These are phyloP conservation scores for Meloidogyne hapla DNA, from an alignment of 1,140 invertebrate species.

Conservation along the genomic window DNA sequence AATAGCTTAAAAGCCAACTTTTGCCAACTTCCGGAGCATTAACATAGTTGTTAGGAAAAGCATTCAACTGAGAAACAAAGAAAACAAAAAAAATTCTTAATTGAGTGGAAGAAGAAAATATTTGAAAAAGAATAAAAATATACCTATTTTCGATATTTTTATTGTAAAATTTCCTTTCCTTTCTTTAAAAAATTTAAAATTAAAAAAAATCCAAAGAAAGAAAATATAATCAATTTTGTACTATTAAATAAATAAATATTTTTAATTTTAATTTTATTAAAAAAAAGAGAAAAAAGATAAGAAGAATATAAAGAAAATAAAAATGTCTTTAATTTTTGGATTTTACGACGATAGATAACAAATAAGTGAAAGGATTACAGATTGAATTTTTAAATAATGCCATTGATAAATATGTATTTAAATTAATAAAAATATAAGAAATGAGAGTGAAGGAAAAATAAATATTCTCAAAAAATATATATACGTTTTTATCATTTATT, in stretches of 20 bases:
- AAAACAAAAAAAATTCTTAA: background rate
- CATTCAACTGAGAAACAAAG: background rate
- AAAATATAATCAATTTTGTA: too few relatives aligned
- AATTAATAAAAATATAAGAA: background rate
- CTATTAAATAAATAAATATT: too few relatives aligned
- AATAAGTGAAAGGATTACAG: background rate
- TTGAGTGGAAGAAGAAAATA: background rate
- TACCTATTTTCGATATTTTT: background rate
- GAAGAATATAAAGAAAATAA: too few relatives aligned
- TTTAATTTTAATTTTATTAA: too few relatives aligned
- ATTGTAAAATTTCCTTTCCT: too few relatives aligned
- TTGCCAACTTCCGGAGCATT: background rate
- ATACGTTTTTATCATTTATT: background rate
- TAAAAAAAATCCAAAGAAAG: too few relatives aligned
- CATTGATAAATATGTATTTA: background rate
- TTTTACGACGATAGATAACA: background rate
- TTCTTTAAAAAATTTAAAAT: too few relatives aligned
- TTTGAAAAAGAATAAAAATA: background rate
- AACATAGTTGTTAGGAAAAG: background rate
- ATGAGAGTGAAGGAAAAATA: background rate
- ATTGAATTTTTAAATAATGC: background rate
- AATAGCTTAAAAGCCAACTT: background rate
- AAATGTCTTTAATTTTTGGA: too few relatives aligned
- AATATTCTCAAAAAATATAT: background rate
- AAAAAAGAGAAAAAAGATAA: too few relatives aligned